phyloP scores from a whole-genome alignment of 1,140 invertebrate species.

The Megathymus violae region DNA sequence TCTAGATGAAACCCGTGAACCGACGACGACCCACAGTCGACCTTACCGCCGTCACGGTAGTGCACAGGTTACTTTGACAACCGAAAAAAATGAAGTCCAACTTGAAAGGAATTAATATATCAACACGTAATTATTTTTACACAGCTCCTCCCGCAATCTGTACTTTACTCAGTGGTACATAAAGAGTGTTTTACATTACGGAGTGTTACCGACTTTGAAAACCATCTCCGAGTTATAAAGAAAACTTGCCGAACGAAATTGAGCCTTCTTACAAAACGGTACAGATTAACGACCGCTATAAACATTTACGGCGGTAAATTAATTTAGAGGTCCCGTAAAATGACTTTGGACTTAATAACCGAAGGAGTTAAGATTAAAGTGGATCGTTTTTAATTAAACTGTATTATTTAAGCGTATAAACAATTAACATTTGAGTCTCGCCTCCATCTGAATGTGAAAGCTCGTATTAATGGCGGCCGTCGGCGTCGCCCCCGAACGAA shows the following conservation, averaged over 20 bases:
- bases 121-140: neutral
- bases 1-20: too few species aligned
- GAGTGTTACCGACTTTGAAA: neutral
- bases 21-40: neutral
- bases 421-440: too few species aligned
- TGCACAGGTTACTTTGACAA: neutral
- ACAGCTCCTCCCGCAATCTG: neutral
- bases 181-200: neutral
- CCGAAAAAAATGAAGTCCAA: neutral
- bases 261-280: neutral
- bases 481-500: too few species aligned
- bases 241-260: neutral
- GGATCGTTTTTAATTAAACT: too few species aligned
- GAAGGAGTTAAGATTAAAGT: neutral
- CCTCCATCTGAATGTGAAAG: too few species aligned
- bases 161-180: neutral
- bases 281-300: neutral
- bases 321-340: neutral
- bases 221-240: neutral
- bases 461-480: too few species aligned
- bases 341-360: neutral
- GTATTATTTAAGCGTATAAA: too few species aligned
- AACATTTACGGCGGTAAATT: neutral
- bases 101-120: neutral
- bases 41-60: neutral